Evolutionary conservation across 2,797 vertebrate species (phyloP), one percentile per base, ranked within the genome.

Genomic region (Rhodeus uyekii): DNA sequence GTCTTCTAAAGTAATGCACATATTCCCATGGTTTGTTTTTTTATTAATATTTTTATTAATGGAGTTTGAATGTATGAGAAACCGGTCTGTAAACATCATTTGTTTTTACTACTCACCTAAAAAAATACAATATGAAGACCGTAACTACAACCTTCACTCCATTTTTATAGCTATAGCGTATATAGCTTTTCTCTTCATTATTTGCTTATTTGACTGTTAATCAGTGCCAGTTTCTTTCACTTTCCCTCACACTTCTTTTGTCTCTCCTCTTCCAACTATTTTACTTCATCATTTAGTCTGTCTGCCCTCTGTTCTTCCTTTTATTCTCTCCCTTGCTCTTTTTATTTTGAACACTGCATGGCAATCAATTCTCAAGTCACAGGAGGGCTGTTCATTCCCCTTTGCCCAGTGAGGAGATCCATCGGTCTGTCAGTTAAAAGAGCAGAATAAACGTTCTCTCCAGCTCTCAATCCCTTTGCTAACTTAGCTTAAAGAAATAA

Each of bases 401-500:
- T 77, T 76, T 71, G 81, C 65, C 76, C 42, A 42, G 77, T 76
- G 76, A 86, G 77, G 75, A 82, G 86, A 88, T 85, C 77, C 81
- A 87, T 84, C 69, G 44, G 76, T 80, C 73, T 76, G 81, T 87
- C 83, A 80, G 63, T 55, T 74, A 50, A 74, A 81, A 80, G 48
- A 80, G 69, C 48, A 77, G 48, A 87, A 85, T 91, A 88, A 90
- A 93, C 86, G 88, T 89, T 87, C 91, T 63, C 91, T 88, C 87
- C 89, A 90, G 86, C 86, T 88, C 85, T 72, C 80, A 89, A 89
- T 91, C 90, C 87, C 86, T 92, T 88, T 89, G 89, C 92, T 93
- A 91, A 81, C 87, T 85, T 88, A 82, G 90, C 90, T 90, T 89
- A 90, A 91, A 78, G 90, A 90, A 90, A 90, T 90, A 92, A 91